Evolutionary conservation across 1,140 invertebrate species (phyloP).

Genomic region (Arctopsyche grandis): DNA sequence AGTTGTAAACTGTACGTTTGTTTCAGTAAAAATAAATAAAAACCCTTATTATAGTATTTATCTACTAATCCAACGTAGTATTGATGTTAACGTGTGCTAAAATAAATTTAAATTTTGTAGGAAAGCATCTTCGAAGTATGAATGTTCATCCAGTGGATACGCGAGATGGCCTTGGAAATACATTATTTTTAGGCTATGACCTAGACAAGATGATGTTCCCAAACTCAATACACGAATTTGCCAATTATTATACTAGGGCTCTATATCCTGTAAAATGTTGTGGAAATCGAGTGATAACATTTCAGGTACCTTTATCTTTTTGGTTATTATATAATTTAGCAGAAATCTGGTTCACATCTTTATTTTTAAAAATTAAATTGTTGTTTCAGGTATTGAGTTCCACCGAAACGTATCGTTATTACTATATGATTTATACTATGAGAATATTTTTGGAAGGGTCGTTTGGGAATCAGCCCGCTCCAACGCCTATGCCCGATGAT

Average conservation of each 20-base stretch:
- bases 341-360: background rate
- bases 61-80: too few species aligned
- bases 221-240: constrained; percentile 58
- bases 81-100: too few species aligned
- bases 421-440: constrained; percentile 65
- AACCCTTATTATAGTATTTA: too few species aligned
- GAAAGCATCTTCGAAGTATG: constrained; percentile 63
- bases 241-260: constrained; percentile 64
- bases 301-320: constrained; percentile 55
- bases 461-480: constrained; percentile 59
- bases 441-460: constrained; percentile 58
- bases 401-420: constrained; percentile 63
- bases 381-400: constrained; percentile 60
- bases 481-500: constrained; percentile 52
- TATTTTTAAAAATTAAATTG: background rate
- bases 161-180: constrained; percentile 61
- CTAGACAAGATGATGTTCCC: constrained; percentile 64
- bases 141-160: constrained; percentile 65
- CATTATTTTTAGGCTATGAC: constrained; percentile 66
- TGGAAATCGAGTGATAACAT: constrained; percentile 62
- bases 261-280: constrained; percentile 64
- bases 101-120: constrained; percentile 55
- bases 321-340: background rate
- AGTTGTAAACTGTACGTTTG: background rate
- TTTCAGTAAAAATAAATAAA: too few species aligned